Conservation (phyloP, 35 echinoderm and acorn worm species). For the Heliocidaris tuberculata region DNA sequence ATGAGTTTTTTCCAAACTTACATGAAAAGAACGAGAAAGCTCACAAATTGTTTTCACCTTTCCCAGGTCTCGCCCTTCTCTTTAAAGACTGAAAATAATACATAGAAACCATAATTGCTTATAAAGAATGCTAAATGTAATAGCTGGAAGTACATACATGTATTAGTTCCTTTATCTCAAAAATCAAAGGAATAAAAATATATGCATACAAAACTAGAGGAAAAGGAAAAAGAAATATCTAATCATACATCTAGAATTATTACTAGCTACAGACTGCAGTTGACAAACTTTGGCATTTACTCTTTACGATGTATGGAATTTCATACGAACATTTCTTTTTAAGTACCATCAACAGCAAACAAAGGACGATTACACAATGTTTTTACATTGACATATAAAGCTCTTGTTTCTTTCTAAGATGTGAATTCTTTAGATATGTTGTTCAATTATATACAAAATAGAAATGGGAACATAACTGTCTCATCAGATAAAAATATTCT, state of each 20-base stretch:
- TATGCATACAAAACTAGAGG: neutral
- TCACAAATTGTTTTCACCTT: too few relatives aligned
- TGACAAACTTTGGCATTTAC: neutral
- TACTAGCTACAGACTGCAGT: neutral
- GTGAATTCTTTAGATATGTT: neutral
- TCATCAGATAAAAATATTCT: neutral
- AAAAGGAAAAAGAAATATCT: neutral
- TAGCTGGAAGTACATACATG: neutral
- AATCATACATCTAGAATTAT: neutral
- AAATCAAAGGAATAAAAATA: neutral
- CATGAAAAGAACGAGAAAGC: too few relatives aligned
- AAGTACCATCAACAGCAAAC: neutral
- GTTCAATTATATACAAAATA: slow-evolving; percentile 1
- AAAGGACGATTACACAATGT: neutral
- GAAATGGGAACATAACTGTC: neutral
- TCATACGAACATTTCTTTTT: neutral
- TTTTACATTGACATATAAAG: neutral
- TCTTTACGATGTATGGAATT: neutral
- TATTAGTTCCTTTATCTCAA: neutral
- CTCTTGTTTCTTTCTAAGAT: neutral
- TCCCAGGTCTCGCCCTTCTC: too few relatives aligned
- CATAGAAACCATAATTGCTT: too few relatives aligned
- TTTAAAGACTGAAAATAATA: too few relatives aligned
- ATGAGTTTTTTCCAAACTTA: too few relatives aligned
- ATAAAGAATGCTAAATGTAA: neutral